Conservation (phyloP, 2,888 invertebrate genomes). For the Apodemia duryi region DNA sequence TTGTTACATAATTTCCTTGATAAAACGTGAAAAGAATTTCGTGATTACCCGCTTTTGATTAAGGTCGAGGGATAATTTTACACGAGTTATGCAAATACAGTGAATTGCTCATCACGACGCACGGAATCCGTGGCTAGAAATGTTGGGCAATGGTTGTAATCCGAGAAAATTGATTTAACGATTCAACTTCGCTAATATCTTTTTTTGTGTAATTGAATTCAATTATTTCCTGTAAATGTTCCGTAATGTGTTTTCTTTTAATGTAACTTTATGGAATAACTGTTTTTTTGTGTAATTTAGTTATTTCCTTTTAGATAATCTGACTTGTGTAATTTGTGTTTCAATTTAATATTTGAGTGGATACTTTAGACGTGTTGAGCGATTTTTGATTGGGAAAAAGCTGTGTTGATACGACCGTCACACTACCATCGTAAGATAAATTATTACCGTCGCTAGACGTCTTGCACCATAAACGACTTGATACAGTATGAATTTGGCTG, state of each 20-base stretch:
- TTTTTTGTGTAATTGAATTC: background rate
- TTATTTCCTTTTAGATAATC: conserved; percentile 2
- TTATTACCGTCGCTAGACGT: no score
- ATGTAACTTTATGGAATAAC: background rate
- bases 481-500: no score
- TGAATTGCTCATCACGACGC: conserved; percentile 14
- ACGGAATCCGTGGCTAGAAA: background rate
- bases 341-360: no score
- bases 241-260: background rate
- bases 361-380: no score
- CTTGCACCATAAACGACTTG: no score
- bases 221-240: conserved; percentile 9
- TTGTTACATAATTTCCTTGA: background rate
- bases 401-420: no score
- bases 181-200: conserved; percentile 6
- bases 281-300: background rate
- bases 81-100: conserved; percentile 14
- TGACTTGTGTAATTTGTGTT: background rate
- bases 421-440: no score
- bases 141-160: background rate
- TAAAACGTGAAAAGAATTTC: conserved; percentile 9
- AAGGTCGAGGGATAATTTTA: background rate
- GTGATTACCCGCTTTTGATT: background rate
- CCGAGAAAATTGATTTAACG: conserved; percentile 3
- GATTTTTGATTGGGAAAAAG: no score